Conservation (phyloP, 2,797 vertebrate genomes). For the Danio choprae region DNA sequence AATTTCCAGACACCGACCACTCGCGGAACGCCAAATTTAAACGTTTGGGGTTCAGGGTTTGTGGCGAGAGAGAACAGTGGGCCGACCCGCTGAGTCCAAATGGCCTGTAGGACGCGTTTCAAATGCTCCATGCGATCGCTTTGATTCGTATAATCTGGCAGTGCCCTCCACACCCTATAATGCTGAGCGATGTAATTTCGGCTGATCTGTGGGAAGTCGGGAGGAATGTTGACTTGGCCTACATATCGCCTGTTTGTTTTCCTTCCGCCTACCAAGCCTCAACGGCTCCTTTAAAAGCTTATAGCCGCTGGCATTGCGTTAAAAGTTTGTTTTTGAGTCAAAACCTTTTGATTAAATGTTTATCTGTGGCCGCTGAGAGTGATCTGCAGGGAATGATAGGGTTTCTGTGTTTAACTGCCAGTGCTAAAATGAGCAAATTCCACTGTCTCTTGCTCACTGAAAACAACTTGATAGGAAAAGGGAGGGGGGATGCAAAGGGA, state of each 20-base stretch:
- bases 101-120: not conserved
- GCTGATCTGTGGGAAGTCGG: slow-evolving; percentile 44
- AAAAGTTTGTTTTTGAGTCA: slow-evolving; percentile 56
- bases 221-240: slow-evolving; percentile 48
- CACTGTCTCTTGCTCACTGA: slow-evolving; percentile 53
- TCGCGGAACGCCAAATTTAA: slow-evolving; percentile 82
- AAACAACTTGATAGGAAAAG: slow-evolving; percentile 57
- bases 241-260: slow-evolving; percentile 43
- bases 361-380: slow-evolving; percentile 61
- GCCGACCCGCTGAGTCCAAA: slow-evolving; percentile 61
- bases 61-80: slow-evolving; percentile 77
- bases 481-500: slow-evolving; percentile 32
- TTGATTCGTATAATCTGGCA: slow-evolving; percentile 44
- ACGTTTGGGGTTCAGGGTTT: slow-evolving; percentile 77
- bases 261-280: slow-evolving; percentile 41
- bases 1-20: slow-evolving; percentile 83
- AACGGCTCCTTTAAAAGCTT: slow-evolving; percentile 47
- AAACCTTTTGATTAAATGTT: slow-evolving; percentile 56
- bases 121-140: slow-evolving; percentile 10
- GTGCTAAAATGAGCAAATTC: slow-evolving; percentile 62
- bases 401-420: slow-evolving; percentile 62
- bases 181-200: slow-evolving; percentile 52
- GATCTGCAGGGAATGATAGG: slow-evolving; percentile 61
- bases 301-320: slow-evolving; percentile 41
- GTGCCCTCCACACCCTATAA: slow-evolving; percentile 47